Base-by-base conservation (phyloP, 1,140 invertebrate genomes). In the Tetragonula clypearis region DNA sequence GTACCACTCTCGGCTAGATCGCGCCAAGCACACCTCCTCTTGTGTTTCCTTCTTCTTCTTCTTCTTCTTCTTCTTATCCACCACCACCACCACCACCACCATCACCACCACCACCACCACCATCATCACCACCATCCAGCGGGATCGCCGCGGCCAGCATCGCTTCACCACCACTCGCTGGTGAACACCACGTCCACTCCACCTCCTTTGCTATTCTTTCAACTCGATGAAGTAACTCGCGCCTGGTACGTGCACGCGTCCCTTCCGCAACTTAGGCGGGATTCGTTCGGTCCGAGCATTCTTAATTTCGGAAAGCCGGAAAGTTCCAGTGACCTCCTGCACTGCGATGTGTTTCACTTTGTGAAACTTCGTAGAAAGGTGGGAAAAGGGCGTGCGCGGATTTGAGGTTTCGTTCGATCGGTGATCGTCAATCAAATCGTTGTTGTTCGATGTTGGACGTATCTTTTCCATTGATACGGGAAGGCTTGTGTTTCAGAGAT, bases 1-100 rank as follows among this genome's bases (percentile, higher is more conserved):
- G 88, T 87, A 90, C 84, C 83, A 88, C 84, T 88, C 89, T 91
- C 90, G 89, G 87, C 89, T 91, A 91, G 90, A 91, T 90, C 89
- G 87, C 89, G 87, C 79, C 89, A 86, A 88, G 88, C 86, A 85
- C 87, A 87, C 82, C 76, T 87, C 83, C 86, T 86, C 82, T 73
- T 80, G 72, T 81, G 65, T 78, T 89, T 62, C 77, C 79, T 56
- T 83, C 75, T 83, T 71, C 72, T 75, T 62, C 77, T 88, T 68
- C 77, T 77, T 84, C 60, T 72, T 35, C 41, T 49, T 49, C 41
- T 49, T 49, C 41, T 49, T 49, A 9, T 8, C 41, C 41, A 49
- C 41, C 41, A 41, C 4, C 35, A 41, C 2, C 35, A 5, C 5
- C 35, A 5, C 35, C 41, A 41, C 41, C 41, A 41, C 41, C 41